Conservation (phyloP, 2,113 vertebrate species). For the Cyphomyrus discorhynchus region DNA sequence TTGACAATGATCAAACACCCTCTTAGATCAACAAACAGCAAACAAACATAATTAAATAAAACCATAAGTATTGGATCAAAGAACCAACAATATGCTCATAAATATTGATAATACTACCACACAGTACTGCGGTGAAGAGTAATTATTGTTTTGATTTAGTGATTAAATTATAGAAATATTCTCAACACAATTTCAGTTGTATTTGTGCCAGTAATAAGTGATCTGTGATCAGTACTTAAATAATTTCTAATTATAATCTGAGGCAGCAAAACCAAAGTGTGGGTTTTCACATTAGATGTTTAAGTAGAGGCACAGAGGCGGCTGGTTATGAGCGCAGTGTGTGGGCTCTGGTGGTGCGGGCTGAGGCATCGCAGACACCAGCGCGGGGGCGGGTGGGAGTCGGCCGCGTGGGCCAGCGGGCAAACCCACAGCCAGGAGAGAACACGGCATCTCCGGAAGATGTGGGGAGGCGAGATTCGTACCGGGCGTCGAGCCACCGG, state of each 20-base stretch:
- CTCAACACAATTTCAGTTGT: neutral
- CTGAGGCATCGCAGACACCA: neutral
- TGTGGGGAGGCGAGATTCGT: neutral
- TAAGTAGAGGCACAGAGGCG: neutral
- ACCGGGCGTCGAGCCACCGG: neutral
- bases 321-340: neutral
- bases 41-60: neutral
- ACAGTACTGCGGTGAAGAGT: neutral
- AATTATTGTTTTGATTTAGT: neutral
- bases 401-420: neutral
- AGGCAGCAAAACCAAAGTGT: neutral
- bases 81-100: neutral
- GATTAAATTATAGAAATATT: neutral
- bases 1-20: neutral
- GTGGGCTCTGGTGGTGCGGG: neutral
- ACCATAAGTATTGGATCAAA: neutral
- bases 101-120: neutral
- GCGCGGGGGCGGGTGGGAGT: neutral
- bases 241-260: neutral
- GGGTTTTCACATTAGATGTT: neutral
- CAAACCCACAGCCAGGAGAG: neutral
- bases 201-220: neutral
- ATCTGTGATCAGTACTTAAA: neutral
- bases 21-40: neutral
- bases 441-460: neutral